These are phyloP conservation scores for Cataglyphis altisquamis DNA, from an alignment of 2,888 invertebrate species.

Conservation along the genomic window DNA sequence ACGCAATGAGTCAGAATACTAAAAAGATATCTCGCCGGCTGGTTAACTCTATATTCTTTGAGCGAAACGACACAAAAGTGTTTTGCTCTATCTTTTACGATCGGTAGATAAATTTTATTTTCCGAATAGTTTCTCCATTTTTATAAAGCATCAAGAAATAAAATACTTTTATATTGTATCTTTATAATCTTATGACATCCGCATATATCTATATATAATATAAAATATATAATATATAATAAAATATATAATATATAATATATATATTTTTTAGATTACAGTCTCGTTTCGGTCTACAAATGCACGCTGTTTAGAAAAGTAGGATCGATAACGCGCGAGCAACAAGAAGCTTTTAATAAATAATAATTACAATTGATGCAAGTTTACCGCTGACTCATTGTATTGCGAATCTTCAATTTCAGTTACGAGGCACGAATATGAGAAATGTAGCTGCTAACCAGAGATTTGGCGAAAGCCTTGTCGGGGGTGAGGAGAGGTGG, in stretches of 20 bases:
- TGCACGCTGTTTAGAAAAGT: background rate
- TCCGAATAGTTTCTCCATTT: background rate
- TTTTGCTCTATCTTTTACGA: slow-evolving; percentile 49
- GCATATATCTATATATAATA: background rate
- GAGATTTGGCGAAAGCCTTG: slow-evolving; percentile 79
- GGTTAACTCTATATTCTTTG: slow-evolving; percentile 36
- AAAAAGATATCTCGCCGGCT: slow-evolving; percentile 63
- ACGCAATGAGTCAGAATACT: slow-evolving; percentile 68
- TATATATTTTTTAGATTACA: background rate
- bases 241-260: background rate
- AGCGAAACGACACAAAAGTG: background rate
- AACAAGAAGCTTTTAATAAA: slow-evolving; percentile 18
- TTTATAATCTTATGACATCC: background rate
- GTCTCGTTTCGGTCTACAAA: background rate
- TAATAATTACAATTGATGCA: slow-evolving; percentile 15
- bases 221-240: background rate
- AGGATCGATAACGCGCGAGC: slow-evolving; percentile 6
- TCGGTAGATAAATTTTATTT: slow-evolving; percentile 28
- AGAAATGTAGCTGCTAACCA: slow-evolving; percentile 74
- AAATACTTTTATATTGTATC: background rate
- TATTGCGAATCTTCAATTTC: slow-evolving; percentile 53
- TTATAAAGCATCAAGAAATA: background rate
- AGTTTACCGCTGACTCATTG: slow-evolving; percentile 42
- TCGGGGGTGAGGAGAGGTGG: slow-evolving; percentile 74
- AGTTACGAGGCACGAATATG: slow-evolving; percentile 66